These are phyloP conservation scores for Neodontobutis hainanensis DNA, from an alignment of 2,113 vertebrate species.

Conservation along the genomic window DNA sequence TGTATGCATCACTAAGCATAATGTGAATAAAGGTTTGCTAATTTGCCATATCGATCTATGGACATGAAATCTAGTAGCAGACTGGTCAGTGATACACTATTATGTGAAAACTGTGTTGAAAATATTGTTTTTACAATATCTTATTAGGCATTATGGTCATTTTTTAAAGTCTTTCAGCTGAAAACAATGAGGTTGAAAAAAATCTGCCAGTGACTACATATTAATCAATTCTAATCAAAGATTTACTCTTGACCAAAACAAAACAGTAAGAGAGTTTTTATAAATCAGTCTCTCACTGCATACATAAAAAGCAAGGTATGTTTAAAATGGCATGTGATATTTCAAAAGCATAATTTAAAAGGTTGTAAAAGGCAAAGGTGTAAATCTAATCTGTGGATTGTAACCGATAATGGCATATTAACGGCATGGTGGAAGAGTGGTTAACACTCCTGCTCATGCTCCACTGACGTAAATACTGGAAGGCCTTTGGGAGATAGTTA, in stretches of 20 bases:
- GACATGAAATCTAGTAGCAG: too few relatives aligned
- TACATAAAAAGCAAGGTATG: too few relatives aligned
- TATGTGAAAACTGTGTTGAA: too few relatives aligned
- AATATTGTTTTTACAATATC: background rate
- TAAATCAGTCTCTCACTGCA: too few relatives aligned
- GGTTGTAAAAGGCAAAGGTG: slow-evolving; percentile 1
- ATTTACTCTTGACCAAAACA: background rate
- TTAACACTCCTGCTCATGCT: background rate
- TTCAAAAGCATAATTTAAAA: background rate
- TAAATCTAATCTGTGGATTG: slow-evolving; percentile 32
- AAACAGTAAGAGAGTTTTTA: too few relatives aligned
- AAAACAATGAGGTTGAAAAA: too few relatives aligned
- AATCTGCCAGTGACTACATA: too few relatives aligned
- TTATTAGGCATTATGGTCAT: background rate
- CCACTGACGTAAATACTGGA: background rate
- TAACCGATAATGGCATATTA: slow-evolving; percentile 33
- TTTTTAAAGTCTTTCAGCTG: background rate
- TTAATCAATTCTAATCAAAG: background rate
- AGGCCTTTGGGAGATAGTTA: too few relatives aligned
- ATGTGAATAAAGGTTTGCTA: too few relatives aligned
- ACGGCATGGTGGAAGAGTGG: too few relatives aligned
- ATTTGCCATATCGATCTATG: too few relatives aligned
- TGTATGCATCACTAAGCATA: background rate
- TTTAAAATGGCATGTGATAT: background rate
- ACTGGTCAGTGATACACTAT: too few relatives aligned